A percentile compares a stretch with the other conserved stretches of the same genome.
These are phyloP conservation scores for Oscheius myriophilus DNA, from an alignment of 2,888 invertebrate species.

Conservation along the genomic window DNA sequence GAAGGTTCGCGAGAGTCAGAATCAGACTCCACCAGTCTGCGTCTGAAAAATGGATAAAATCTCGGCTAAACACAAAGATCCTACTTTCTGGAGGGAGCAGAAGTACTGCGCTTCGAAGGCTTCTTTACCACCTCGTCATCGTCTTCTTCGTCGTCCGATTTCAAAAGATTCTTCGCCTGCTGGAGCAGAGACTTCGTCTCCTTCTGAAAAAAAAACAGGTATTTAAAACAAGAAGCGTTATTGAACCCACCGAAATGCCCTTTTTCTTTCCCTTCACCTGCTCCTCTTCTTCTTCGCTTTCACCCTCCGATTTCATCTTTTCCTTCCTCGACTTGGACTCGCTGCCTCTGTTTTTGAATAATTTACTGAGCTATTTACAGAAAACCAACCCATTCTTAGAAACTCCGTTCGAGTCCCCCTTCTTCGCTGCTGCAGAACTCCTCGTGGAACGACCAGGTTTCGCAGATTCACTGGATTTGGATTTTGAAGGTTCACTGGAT, in stretches of 20 bases:
- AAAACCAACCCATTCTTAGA: too few relatives aligned
- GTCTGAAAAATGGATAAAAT: background rate
- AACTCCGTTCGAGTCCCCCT: too few relatives aligned
- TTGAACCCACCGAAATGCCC: background rate
- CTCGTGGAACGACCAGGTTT: too few relatives aligned
- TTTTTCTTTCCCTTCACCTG: constrained; percentile 22
- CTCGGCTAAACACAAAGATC: background rate
- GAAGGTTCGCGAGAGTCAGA: constrained; percentile 21
- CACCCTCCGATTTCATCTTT: constrained; percentile 30
- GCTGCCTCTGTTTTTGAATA: too few relatives aligned
- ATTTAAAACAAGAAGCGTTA: background rate
- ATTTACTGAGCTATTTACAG: too few relatives aligned
- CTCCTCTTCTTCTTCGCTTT: constrained; percentile 7
- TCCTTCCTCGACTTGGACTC: constrained; percentile 16
- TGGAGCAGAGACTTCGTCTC: background rate
- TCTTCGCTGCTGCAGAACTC: too few relatives aligned
- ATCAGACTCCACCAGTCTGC: background rate
- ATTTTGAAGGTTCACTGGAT: too few relatives aligned
- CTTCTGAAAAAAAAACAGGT: constrained; percentile 6
- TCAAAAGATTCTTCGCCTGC: background rate
- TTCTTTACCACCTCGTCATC: background rate
- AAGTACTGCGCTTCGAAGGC: background rate
- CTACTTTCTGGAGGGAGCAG: background rate
- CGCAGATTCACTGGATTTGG: too few relatives aligned
- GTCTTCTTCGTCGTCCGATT: constrained; percentile 10